These are phyloP conservation scores for Rhyacophila evoluta DNA, from an alignment of 2,888 invertebrate species.

Conservation along the genomic window DNA sequence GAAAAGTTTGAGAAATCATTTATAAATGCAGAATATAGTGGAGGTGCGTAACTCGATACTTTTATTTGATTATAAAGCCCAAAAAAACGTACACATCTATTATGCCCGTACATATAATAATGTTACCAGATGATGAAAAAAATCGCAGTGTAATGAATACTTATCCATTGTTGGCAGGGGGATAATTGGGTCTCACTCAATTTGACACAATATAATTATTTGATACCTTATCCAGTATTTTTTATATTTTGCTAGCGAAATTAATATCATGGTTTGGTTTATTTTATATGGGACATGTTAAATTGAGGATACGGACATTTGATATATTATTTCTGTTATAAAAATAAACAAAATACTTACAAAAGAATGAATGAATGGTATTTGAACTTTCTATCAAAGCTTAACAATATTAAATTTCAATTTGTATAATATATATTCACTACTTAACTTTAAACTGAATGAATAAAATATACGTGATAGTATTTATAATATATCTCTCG, in stretches of 20 bases:
- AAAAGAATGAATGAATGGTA: background rate
- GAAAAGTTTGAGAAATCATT: background rate
- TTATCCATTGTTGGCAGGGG: slow-evolving; percentile 35
- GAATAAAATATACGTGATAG: no score
- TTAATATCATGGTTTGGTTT: background rate
- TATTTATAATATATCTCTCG: no score
- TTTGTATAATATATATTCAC: no score
- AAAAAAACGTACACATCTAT: slow-evolving; percentile 35
- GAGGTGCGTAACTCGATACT: slow-evolving; percentile 50
- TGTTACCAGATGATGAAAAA: background rate
- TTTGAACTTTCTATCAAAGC: no score
- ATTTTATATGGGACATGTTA: slow-evolving; percentile 23
- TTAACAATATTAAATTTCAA: no score
- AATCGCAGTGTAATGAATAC: background rate
- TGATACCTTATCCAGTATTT: slow-evolving; percentile 48
- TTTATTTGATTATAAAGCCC: slow-evolving; percentile 52
- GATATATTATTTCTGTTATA: slow-evolving; percentile 28
- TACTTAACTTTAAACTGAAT: no score
- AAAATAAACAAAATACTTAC: background rate
- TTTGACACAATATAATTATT: slow-evolving; percentile 55
- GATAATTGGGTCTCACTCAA: slow-evolving; percentile 54
- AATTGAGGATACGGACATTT: slow-evolving; percentile 46
- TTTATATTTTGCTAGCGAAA: slow-evolving; percentile 27
- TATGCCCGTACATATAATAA: slow-evolving; percentile 17
- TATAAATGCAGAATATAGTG: background rate